phyloP scores from a whole-genome alignment of 2,113 vertebrate species.

The Ameiurus melas region DNA sequence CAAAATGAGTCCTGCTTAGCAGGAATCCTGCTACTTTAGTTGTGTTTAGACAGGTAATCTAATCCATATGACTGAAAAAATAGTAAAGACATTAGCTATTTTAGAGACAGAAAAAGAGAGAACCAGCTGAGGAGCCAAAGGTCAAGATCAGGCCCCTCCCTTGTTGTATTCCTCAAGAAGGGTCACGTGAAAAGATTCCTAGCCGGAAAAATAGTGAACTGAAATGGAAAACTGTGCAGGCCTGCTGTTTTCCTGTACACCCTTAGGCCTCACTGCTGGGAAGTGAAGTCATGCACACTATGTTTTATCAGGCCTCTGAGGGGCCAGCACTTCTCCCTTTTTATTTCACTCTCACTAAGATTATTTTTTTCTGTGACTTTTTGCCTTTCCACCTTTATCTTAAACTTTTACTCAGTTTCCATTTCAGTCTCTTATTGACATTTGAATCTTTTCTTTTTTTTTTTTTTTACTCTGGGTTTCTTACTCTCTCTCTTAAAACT shows the following conservation, averaged over 20 bases:
- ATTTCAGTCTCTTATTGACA: neutral
- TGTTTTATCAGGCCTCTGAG: slow-evolving; percentile 51
- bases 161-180: slow-evolving; percentile 47
- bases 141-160: slow-evolving; percentile 36
- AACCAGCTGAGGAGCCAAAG: slow-evolving; percentile 41
- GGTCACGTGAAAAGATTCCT: slow-evolving; percentile 59
- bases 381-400: neutral
- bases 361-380: slow-evolving; percentile 2
- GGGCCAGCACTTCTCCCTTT: slow-evolving; percentile 36
- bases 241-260: neutral
- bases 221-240: slow-evolving; percentile 34
- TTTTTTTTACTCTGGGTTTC: neutral
- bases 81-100: slow-evolving; percentile 21
- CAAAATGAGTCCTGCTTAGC: neutral
- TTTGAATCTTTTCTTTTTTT: neutral
- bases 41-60: slow-evolving; percentile 17
- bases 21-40: neutral
- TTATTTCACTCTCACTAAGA: neutral
- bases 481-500: neutral
- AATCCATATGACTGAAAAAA: slow-evolving; percentile 26
- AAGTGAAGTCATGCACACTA: slow-evolving; percentile 51
- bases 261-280: slow-evolving; percentile 35
- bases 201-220: slow-evolving; percentile 58
- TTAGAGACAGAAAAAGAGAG: neutral
- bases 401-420: neutral